Base-by-base conservation (phyloP, 1,140 invertebrate species). In the Drosophila takahashii region DNA sequence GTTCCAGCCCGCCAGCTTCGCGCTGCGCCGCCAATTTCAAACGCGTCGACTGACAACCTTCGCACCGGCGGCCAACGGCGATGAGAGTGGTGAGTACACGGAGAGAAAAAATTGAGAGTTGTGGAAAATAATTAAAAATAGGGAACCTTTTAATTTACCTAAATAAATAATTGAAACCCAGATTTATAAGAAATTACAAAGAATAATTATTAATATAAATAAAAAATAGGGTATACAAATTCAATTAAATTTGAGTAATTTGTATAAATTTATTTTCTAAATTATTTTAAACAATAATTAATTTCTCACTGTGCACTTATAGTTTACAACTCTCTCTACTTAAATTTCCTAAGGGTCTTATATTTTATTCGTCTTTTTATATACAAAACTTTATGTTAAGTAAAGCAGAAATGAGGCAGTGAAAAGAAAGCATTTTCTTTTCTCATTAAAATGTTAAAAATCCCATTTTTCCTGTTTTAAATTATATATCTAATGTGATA, bases 11-110 rank as follows among this genome's bases (percentile, higher is more conserved):
- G 78, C 81, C 13, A 87, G 77, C 64, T 84, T 67, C 27, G 89
- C 86, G 10, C 65, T 91, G 60, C 80, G 90, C 5, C 81, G 90
- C 15, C 90, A 91, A 41, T 91, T 87, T 37, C 90, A 91, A 42
- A 75, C 90, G 34, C 86, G 90, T 34, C 90, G 90, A 9, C 48
- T 90, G 34, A 85, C 87, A 48, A 87, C 90, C 52, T 85, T 89
- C 58, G 67, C 67, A 7, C 54, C 80, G 11, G n/a, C 69, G 7
- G 34, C 71, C 10, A 79, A 50, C 11, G 70, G 41, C 42, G 85
- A 91, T 67, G 85, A 85, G 37, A 81, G 73, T 45, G 90, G 90
- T 90, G 50, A 90, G 83, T 76, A 71, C 15, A 42, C 51, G 48
- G 16, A 1, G 29, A 29, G 32, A 29, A 50, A 50, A 32, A 22